These are phyloP conservation scores for Calameuta idolon DNA, from an alignment of 2,888 invertebrate species.

Conservation along the genomic window DNA sequence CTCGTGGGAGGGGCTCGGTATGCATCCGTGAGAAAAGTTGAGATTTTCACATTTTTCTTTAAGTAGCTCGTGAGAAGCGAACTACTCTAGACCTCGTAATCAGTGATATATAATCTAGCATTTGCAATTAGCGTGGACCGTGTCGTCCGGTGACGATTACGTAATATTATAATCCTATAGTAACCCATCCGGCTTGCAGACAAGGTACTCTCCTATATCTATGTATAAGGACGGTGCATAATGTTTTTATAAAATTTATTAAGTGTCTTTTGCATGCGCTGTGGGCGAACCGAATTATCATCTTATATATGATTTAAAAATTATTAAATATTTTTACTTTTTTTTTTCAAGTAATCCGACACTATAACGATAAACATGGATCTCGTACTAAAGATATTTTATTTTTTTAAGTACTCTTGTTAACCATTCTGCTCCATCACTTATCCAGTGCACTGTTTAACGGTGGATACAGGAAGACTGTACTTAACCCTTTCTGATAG, in stretches of 20 bases:
- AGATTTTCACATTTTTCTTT: background rate
- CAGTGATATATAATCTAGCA: background rate
- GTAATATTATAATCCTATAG: background rate
- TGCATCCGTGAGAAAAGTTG: background rate
- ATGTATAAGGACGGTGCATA: background rate
- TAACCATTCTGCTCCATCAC: background rate
- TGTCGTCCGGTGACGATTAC: background rate
- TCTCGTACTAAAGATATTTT: background rate
- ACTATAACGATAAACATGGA: background rate
- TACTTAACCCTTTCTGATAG: slow-evolving; percentile 51
- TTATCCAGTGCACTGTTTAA: slow-evolving; percentile 1
- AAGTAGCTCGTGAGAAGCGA: background rate
- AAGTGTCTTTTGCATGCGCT: too few species aligned
- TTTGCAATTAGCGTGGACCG: background rate
- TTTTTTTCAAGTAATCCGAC: too few species aligned
- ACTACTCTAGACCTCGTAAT: background rate
- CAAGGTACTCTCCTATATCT: background rate
- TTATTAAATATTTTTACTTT: too few species aligned
- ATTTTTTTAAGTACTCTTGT: background rate
- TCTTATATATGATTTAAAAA: too few species aligned
- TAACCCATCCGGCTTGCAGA: background rate
- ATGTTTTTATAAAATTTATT: too few species aligned
- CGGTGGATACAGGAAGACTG: slow-evolving; percentile 35
- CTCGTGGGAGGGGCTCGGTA: background rate
- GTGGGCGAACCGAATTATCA: too few species aligned